A percentile compares a stretch with the other conserved stretches of the same genome.
Evolutionary conservation across 2,888 invertebrate species (phyloP).

Genomic region (Orthosia gracilis): DNA sequence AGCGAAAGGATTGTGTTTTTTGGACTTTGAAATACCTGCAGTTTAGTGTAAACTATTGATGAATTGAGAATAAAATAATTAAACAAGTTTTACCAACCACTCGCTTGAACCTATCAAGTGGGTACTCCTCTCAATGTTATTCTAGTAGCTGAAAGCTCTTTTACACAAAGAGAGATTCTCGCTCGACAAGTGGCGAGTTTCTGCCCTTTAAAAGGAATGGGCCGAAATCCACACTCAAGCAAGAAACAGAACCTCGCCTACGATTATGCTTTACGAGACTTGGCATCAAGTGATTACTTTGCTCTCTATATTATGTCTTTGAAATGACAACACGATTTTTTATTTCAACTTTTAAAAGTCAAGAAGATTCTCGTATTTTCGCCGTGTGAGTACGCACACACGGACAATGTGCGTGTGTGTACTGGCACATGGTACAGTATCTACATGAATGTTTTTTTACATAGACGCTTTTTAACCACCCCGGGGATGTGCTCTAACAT

Average conservation of each 20-base stretch:
- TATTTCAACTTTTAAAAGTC: not conserved
- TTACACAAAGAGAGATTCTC: not conserved
- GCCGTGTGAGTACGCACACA: too few relatives aligned
- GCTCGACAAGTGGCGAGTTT: not conserved
- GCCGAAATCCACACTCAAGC: too few relatives aligned
- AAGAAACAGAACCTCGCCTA: not conserved
- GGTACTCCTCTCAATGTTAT: not conserved
- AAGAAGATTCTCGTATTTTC: too few relatives aligned
- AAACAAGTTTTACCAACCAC: not conserved
- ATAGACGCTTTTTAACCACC: too few relatives aligned
- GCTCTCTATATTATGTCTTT: not conserved
- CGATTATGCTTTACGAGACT: not conserved
- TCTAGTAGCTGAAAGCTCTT: not conserved
- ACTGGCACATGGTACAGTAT: too few relatives aligned
- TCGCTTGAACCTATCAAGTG: conserved; percentile 22
- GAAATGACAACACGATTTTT: not conserved
- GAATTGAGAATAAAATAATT: not conserved
- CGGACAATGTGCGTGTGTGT: too few relatives aligned
- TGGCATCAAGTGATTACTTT: not conserved
- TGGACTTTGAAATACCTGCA: not conserved
- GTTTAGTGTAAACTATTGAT: not conserved
- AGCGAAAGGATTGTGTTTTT: not conserved
- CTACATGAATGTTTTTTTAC: too few relatives aligned
- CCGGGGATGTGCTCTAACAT: too few relatives aligned
- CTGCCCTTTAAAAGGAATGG: not conserved